These are phyloP conservation scores for Trissolcus basalis DNA, from an alignment of 1,140 invertebrate genomes.

Conservation along the genomic window DNA sequence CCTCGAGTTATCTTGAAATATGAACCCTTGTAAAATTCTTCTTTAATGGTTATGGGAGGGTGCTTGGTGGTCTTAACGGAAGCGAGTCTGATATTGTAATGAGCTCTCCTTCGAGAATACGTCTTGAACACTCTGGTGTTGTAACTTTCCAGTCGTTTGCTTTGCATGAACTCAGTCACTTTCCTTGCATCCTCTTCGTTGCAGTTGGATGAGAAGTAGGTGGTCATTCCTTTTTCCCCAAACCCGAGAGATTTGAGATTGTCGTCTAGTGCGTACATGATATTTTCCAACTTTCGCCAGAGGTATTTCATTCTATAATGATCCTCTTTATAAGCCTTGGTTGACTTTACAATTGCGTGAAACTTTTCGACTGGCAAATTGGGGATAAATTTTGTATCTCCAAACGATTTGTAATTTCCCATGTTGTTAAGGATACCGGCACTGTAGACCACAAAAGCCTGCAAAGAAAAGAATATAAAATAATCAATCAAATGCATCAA, in stretches of 20 bases:
- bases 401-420: slow-evolving; percentile 97
- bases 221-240: slow-evolving; percentile 88
- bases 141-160: slow-evolving; percentile 88
- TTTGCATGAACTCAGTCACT: slow-evolving; percentile 90
- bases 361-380: slow-evolving; percentile 86
- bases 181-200: slow-evolving; percentile 88
- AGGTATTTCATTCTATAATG: slow-evolving; percentile 76
- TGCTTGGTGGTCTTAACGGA: slow-evolving; percentile 80
- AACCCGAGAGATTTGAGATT: slow-evolving; percentile 86
- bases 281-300: slow-evolving; percentile 81
- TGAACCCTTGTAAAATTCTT: slow-evolving; percentile 82
- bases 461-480: slow-evolving; percentile 33
- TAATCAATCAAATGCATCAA: background rate
- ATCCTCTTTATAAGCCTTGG: slow-evolving; percentile 80
- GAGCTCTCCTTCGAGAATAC: slow-evolving; percentile 72
- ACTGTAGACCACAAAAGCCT: slow-evolving; percentile 91
- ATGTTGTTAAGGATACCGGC: slow-evolving; percentile 88
- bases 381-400: slow-evolving; percentile 95
- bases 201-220: slow-evolving; percentile 95
- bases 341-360: slow-evolving; percentile 82
- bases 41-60: slow-evolving; percentile 79
- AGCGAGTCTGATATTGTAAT: slow-evolving; percentile 85
- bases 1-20: slow-evolving; percentile 87
- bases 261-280: slow-evolving; percentile 83
- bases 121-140: slow-evolving; percentile 94